Evolutionary conservation across 2,113 vertebrate genomes (phyloP), one percentile per base, ranked within the genome.

Genomic region (Colius striatus): DNA sequence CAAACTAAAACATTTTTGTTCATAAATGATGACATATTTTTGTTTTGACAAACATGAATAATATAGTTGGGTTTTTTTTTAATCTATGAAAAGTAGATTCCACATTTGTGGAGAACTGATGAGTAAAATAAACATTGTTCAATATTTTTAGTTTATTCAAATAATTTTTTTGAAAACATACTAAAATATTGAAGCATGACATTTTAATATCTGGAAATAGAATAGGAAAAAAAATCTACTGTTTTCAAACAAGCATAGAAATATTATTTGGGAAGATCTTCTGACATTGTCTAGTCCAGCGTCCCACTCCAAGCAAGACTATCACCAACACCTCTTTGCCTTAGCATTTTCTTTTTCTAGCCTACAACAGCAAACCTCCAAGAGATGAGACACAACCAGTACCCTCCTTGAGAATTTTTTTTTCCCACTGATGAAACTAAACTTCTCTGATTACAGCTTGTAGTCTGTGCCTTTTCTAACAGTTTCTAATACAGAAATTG

Each of bases 1-100:
- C 19, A 91, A 68, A 62, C 16, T 1, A 77, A 81, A 93, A 71
- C 91, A 71, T 87, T 91, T 94, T 71, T 25, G 47, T 63, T 84
- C 51, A 70, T 54, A 65, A 43, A 87, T 3, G 9, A 3, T 62
- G 55, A 50, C 38, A 63, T 70, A 66, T 81, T 91, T 87, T 45
- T 16, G 3, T 57, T 80, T 87, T 84, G 34, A 29, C 36, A 89
- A 81, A 66, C 38, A 7, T 66, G 61, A 87, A 57, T 62, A 87
- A 62, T 57, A 51, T n/a, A 68, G 15, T 63, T 29, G 30, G 5
- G 1, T 17, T 22, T 82, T 90, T 48, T 16, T 80, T 86, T 10
- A 41, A 41, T 41, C 34, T 48, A 8, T 65, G 38, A 68, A 57
- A 72, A 65, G 7, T 43, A 43, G 17, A 55, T 68, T 60, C 7